phyloP scores from a whole-genome alignment of 30 jellyfish, hydroid and myxozoan species.

The Cassiopea andromeda region DNA sequence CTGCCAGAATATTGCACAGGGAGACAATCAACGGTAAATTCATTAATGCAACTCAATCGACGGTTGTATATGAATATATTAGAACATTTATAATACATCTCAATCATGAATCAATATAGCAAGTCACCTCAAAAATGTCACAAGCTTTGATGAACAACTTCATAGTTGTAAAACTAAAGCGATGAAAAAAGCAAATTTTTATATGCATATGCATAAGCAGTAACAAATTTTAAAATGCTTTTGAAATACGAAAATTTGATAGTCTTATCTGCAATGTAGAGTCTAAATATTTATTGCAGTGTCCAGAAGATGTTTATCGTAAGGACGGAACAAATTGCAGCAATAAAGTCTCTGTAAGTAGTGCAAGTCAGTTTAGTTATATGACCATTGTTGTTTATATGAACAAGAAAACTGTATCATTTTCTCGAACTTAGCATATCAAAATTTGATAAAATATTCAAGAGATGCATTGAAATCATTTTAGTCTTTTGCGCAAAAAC shows the following conservation, averaged over 20 bases:
- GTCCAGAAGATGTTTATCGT: conserved; percentile 70
- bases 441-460: too few species aligned
- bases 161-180: not conserved
- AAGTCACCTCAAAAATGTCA: not conserved
- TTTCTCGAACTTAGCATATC: too few species aligned
- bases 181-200: not conserved
- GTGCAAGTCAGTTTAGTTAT: not conserved
- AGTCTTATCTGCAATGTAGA: too few species aligned
- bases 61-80: not conserved
- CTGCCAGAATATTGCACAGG: conserved; percentile 94
- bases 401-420: not conserved
- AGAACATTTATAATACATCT: too few species aligned
- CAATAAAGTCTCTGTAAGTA: conserved; percentile 15
- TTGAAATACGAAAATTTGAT: too few species aligned
- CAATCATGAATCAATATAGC: not conserved
- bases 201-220: not conserved
- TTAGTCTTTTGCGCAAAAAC: not conserved
- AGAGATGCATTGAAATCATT: not conserved
- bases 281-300: conserved; percentile 25
- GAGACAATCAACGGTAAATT: conserved; percentile 58
- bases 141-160: too few species aligned
- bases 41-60: not conserved
- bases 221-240: not conserved
- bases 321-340: conserved; percentile 77
- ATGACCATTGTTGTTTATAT: not conserved